Base-by-base conservation (phyloP, 2,888 invertebrate genomes). In the Mesoligia furuncula region DNA sequence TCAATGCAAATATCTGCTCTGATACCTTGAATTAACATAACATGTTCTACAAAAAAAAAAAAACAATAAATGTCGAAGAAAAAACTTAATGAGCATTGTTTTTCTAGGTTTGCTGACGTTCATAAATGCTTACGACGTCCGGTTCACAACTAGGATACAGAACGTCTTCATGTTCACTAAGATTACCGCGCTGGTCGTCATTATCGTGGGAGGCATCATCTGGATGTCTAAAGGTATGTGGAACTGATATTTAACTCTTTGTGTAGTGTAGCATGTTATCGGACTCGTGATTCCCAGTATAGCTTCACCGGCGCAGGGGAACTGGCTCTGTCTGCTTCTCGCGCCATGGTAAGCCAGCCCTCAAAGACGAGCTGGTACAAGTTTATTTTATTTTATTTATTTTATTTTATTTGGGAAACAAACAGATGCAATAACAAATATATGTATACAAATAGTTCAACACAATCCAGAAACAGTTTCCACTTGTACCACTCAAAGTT, bases 161-260 rank as follows among this genome's bases (percentile, higher is more conserved):
- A 99, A 99, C 95, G 96, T 99, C 31, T 99, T 99, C 92, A 99
- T 99, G 98, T 98, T 99, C 90, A 98, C 99, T 5, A 99, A 99
- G 97, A 97, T 99, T 79, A 97, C 98, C 0, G 99, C 99, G 15
- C 95, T 99, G 48, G 96, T 98, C 42, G 96, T 99, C 83, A 98
- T 99, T 81, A 98, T 99, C 79, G 90, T 98, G 61, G 98, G 98
- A 66, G 99, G 99, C 17, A 91, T 98, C 36, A 96, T 97, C 39
- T 98, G 98, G 97, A 97, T 99, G 94, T 93, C 94, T 24, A 93
- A 97, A 95, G 98, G 98, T 98, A 93, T 93, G 71, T 67, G 9
- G 27, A 36, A 45, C 6, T 9, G 13, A 13, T 8, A 27, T 73
- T 13, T 24, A n/a, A 31, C 0, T 15, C 11, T 48, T 27, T 51